A percentile compares a stretch with the other conserved stretches of the same genome.
phyloP scores from a whole-genome alignment of 2,797 vertebrate species.

The Lagorchestes hirsutus region DNA sequence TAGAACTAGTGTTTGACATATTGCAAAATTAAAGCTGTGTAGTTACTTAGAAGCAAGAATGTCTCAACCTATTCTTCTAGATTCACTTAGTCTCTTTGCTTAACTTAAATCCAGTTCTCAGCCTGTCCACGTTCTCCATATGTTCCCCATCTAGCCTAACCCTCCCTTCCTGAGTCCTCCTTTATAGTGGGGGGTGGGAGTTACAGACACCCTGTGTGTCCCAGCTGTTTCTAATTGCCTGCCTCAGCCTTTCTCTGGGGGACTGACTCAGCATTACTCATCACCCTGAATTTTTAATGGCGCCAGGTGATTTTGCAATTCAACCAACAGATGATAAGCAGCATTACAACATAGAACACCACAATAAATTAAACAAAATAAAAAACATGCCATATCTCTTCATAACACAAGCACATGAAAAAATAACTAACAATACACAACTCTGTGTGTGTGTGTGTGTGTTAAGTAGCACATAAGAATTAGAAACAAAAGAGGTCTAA shows the following conservation, averaged over 20 bases:
- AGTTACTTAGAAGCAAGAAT: neutral
- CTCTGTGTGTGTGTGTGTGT: neutral
- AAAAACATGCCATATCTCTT: neutral
- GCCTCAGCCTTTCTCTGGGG: neutral
- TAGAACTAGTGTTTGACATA: neutral
- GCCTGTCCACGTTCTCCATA: neutral
- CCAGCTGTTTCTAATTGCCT: conserved; percentile 8
- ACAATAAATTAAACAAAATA: neutral
- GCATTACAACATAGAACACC: neutral
- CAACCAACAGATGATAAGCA: conserved; percentile 3
- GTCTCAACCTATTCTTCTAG: too few species aligned
- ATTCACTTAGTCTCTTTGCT: neutral
- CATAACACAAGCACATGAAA: neutral
- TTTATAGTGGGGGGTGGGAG: neutral
- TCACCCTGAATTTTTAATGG: neutral
- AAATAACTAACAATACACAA: neutral
- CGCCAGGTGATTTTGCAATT: neutral
- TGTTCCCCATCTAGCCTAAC: neutral
- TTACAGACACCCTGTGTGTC: neutral
- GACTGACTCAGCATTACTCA: conserved; percentile 9
- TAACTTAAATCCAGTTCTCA: neutral
- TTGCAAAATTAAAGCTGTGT: neutral
- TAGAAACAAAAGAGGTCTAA: neutral
- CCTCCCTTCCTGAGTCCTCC: neutral
- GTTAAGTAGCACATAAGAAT: neutral